phyloP scores from a whole-genome alignment of 1,140 invertebrate genomes.

The Hirudo medicinalis region DNA sequence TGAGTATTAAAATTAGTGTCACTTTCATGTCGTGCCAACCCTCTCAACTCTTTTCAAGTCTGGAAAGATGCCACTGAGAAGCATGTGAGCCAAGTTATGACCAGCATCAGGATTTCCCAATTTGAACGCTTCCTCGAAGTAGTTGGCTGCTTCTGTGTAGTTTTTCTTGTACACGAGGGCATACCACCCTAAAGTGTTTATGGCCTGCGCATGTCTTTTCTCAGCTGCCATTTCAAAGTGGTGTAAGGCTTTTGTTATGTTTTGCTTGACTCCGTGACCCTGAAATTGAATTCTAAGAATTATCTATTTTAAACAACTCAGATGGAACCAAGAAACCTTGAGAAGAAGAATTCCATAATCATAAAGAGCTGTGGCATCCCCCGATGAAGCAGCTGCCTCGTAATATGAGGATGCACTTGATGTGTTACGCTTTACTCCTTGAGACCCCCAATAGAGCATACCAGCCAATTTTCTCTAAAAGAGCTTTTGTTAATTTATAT shows the following conservation, averaged over 20 bases:
- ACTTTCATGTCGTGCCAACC: conserved; percentile 2
- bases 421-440: conserved; percentile 33
- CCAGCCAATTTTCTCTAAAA: conserved; percentile 29
- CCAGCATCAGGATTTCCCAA: conserved; percentile 30
- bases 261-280: conserved; percentile 29
- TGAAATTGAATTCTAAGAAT: conserved; percentile 12
- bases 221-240: conserved; percentile 26
- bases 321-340: conserved; percentile 22
- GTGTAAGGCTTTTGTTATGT: conserved; percentile 26
- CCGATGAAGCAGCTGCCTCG: conserved; percentile 28
- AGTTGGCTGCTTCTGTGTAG: conserved; percentile 27
- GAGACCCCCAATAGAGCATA: conserved; percentile 33
- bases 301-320: background rate
- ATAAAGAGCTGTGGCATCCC: conserved; percentile 30
- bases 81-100: conserved; percentile 32
- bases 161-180: conserved; percentile 29
- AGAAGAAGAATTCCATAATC: conserved; percentile 34
- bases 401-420: conserved; percentile 31
- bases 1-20: background rate
- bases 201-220: conserved; percentile 26
- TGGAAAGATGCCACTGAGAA: conserved; percentile 29
- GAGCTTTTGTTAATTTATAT: conserved; percentile 4
- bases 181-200: conserved; percentile 35
- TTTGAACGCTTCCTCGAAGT: conserved; percentile 28
- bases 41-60: conserved; percentile 15